These are phyloP conservation scores for Trichonephila clavata DNA, from an alignment of 1,140 invertebrate genomes.

Conservation along the genomic window DNA sequence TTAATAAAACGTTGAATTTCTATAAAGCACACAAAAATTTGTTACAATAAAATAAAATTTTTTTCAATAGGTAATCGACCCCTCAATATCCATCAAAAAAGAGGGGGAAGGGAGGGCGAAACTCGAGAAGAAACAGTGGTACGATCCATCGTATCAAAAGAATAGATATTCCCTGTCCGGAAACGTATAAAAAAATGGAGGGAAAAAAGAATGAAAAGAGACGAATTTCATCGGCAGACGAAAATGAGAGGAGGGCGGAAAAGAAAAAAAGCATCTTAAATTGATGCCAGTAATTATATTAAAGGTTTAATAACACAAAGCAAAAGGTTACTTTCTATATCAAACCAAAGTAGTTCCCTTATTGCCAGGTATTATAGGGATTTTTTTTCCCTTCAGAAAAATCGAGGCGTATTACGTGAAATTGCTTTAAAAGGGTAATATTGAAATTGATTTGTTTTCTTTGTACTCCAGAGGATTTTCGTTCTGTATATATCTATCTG, in stretches of 20 bases:
- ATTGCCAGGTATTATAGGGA: conserved; percentile 52
- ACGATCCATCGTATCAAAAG: conserved; percentile 36
- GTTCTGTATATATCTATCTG: not conserved
- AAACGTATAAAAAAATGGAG: not conserved
- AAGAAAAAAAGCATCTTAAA: conserved; percentile 56
- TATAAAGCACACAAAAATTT: no score
- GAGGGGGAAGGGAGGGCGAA: not conserved
- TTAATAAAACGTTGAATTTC: no score
- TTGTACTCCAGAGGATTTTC: not conserved
- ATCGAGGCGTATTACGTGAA: not conserved
- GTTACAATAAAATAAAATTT: not conserved
- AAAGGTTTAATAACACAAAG: conserved; percentile 75
- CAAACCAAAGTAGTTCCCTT: conserved; percentile 10
- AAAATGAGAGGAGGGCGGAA: conserved; percentile 2
- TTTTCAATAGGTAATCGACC: not conserved
- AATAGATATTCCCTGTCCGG: conserved; percentile 22
- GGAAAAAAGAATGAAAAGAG: conserved; percentile 7
- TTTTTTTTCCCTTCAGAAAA: conserved; percentile 15
- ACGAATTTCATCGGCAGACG: conserved; percentile 11
- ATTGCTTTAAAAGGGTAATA: conserved; percentile 69
- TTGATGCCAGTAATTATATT: conserved; percentile 76
- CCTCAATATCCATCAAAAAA: not conserved
- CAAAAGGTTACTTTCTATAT: conserved; percentile 75
- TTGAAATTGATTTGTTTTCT: conserved; percentile 73
- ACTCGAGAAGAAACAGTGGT: conserved; percentile 10